Evolutionary conservation across 2,797 vertebrate species (phyloP).

Genomic region (Tenualosa thibaudeaui): DNA sequence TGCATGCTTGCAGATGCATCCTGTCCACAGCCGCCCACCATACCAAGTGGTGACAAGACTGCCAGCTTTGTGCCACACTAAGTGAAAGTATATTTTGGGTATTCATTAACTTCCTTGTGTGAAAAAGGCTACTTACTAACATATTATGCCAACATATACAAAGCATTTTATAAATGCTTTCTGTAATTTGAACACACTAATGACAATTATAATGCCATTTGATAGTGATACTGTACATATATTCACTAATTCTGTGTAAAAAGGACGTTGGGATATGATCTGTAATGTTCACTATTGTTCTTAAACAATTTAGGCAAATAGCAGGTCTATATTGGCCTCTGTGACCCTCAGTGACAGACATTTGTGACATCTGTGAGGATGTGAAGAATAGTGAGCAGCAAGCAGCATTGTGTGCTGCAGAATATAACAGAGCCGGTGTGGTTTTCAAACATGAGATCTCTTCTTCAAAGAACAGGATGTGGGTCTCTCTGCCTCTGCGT

Average conservation of each 20-base stretch:
- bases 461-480: constrained; percentile 73
- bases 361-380: not conserved
- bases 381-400: not conserved
- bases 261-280: not conserved
- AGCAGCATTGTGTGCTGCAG: constrained; percentile 19
- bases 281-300: not conserved
- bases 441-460: constrained; percentile 38
- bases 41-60: not conserved
- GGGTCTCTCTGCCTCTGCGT: constrained; percentile 56
- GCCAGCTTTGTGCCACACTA: not conserved
- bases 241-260: not conserved
- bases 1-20: not conserved
- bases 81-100: not conserved
- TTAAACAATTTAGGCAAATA: not conserved
- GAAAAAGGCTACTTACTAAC: too few relatives aligned
- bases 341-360: not conserved
- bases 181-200: too few relatives aligned
- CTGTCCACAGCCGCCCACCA: not conserved
- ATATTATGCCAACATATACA: too few relatives aligned
- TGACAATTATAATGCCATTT: too few relatives aligned
- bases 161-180: too few relatives aligned
- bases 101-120: not conserved
- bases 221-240: not conserved
- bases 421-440: not conserved
- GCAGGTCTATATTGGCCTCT: not conserved